Evolutionary conservation across 2,113 vertebrate species (phyloP), one percentile per base, ranked within the genome.

Genomic region (Oenanthe melanoleuca): DNA sequence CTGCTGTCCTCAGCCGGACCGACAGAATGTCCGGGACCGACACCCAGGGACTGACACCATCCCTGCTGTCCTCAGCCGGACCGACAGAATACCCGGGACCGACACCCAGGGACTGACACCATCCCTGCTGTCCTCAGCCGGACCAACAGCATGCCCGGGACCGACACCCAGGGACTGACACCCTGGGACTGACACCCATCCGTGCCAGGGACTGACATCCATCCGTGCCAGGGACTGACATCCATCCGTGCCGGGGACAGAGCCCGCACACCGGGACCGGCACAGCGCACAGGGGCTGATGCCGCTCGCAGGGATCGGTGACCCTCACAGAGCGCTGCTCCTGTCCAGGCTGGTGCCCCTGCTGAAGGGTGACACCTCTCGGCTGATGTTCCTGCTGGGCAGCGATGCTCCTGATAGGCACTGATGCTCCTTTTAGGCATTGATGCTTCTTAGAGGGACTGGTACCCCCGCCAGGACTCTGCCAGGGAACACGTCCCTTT

Each of bases 301-400:
- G 6, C 5, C 13, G 1, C 13, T 10, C 4, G 3, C 0, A 47
- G 21, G 42, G 44, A 40, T 31, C 6, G 12, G 31, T 19, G 34
- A 6, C 3, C 21, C 29, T 11, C 2, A 1, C 0, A 5, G 50
- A n/a, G 14, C 9, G 17, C 21, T 24, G 14, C 9, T 22, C 14
- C 55, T 17, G 60, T 3, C 20, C 1, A 5, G 55, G 59, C 31
- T 24, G 60, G 5, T 0, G 9, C 2, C 44, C 28, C 22, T 19
- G 14, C 24, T 24, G 42, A 14, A 15, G 44, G 5, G 16, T 11
- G 70, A 53, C 56, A 50, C 17, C 26, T 23, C 25, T 12, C 5
- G 16, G 11, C 42, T 11, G 57, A 28, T 14, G 33, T 4, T 11
- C 15, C 47, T 21, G 44, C 56, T 29, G 70, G 64, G 17, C 22